A percentile compares a stretch with the other conserved stretches of the same genome.
Evolutionary conservation across 2,797 vertebrate genomes (phyloP).

Genomic region (Lithobates pipiens): DNA sequence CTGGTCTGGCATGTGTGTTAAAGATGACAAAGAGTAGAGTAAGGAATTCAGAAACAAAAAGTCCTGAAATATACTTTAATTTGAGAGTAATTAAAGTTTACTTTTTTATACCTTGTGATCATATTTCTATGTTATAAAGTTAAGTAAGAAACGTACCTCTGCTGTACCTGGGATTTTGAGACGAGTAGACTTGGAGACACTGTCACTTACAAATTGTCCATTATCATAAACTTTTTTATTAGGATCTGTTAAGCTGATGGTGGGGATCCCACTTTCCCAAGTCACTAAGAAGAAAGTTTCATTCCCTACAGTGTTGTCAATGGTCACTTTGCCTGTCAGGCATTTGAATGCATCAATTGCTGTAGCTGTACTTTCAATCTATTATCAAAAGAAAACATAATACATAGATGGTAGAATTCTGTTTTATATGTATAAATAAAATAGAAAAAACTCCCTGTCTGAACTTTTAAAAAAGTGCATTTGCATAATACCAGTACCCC

Average conservation of each 20-base stretch:
- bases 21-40: no score
- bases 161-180: constrained; percentile 72
- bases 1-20: no score
- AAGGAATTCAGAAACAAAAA: no score
- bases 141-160: constrained; percentile 68
- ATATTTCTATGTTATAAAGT: no score
- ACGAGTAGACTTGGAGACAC: constrained; percentile 61
- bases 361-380: constrained; percentile 75
- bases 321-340: constrained; percentile 71
- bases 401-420: neutral
- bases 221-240: constrained; percentile 65
- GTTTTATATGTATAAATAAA: neutral
- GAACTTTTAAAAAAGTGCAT: no score
- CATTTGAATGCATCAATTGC: constrained; percentile 53
- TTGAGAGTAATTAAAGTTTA: no score
- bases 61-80: no score
- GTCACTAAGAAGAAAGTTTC: constrained; percentile 75
- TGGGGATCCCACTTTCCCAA: constrained; percentile 61
- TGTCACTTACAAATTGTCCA: constrained; percentile 55
- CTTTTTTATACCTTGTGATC: no score
- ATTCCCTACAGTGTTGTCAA: constrained; percentile 77
- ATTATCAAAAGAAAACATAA: constrained; percentile 26
- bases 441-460: no score
- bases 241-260: constrained; percentile 69
- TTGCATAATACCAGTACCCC: no score